Conservation (phyloP, 2,797 vertebrate genomes). For the Smutsia gigantea region DNA sequence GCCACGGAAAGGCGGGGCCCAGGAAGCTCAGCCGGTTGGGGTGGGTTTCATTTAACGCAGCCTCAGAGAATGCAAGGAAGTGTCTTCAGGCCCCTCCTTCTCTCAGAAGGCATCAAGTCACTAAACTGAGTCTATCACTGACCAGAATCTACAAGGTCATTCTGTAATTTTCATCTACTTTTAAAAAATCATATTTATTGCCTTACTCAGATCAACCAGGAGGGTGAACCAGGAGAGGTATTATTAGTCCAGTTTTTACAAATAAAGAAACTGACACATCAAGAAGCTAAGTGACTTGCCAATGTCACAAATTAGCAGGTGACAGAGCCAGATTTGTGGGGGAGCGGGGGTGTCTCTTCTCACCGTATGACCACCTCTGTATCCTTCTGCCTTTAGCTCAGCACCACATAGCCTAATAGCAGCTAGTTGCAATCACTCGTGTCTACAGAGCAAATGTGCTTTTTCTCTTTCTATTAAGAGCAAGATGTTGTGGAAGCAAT, state of each 20-base stretch:
- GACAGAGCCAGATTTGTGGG: background rate
- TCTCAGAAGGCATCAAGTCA: background rate
- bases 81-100: background rate
- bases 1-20: rapidly evolving
- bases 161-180: background rate
- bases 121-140: background rate
- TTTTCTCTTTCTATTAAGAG: background rate
- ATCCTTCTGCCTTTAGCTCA: background rate
- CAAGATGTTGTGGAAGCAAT: background rate
- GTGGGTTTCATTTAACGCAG: background rate
- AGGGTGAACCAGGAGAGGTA: background rate
- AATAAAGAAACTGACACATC: background rate
- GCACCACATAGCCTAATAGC: background rate
- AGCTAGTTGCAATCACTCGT: background rate
- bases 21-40: background rate
- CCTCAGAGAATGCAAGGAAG: background rate
- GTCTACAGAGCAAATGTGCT: rapidly evolving
- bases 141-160: too few species aligned
- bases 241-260: background rate
- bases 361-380: rapidly evolving
- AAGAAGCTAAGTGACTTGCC: background rate
- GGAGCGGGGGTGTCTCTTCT: background rate
- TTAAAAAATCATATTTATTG: background rate
- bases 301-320: background rate
- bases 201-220: background rate